phyloP scores from a whole-genome alignment of 2,113 vertebrate genomes.

The Dinomys branickii region DNA sequence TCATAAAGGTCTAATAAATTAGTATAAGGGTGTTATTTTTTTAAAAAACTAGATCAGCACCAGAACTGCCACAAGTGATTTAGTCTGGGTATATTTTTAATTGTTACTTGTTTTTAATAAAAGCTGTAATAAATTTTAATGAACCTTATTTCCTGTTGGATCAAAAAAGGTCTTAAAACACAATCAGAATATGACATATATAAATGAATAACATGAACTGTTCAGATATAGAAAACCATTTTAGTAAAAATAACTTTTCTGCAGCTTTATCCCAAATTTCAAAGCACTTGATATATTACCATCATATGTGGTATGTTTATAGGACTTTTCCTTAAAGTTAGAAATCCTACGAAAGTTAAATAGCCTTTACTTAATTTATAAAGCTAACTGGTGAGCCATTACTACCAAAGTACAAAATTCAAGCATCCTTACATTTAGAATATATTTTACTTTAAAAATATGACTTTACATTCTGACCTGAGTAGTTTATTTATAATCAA shows the following conservation, averaged over 20 bases:
- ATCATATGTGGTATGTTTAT: conserved; percentile 26
- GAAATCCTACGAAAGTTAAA: conserved; percentile 13
- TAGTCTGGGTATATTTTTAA: conserved; percentile 62
- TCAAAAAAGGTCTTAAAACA: conserved; percentile 67
- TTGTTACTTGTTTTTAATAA: conserved; percentile 62
- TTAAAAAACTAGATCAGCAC: conserved; percentile 39
- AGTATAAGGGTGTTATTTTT: neutral
- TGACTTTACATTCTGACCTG: neutral
- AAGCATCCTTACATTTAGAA: conserved; percentile 52
- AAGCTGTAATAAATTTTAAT: conserved; percentile 74
- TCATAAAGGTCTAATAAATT: conserved; percentile 43
- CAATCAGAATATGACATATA: conserved; percentile 54
- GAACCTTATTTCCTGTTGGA: conserved; percentile 48
- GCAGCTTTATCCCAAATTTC: conserved; percentile 60
- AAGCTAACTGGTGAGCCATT: neutral
- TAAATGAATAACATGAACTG: conserved; percentile 62
- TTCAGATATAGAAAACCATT: conserved; percentile 57
- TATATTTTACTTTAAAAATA: conserved; percentile 17
- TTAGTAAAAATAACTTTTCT: conserved; percentile 55
- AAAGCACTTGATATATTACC: conserved; percentile 47
- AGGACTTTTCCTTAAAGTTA: conserved; percentile 51
- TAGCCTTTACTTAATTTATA: neutral
- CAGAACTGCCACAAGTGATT: neutral
- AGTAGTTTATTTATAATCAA: neutral
- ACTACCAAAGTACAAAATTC: conserved; percentile 23